phyloP scores from a whole-genome alignment of 1,140 invertebrate genomes.

The Dolichoris vasculosae region DNA sequence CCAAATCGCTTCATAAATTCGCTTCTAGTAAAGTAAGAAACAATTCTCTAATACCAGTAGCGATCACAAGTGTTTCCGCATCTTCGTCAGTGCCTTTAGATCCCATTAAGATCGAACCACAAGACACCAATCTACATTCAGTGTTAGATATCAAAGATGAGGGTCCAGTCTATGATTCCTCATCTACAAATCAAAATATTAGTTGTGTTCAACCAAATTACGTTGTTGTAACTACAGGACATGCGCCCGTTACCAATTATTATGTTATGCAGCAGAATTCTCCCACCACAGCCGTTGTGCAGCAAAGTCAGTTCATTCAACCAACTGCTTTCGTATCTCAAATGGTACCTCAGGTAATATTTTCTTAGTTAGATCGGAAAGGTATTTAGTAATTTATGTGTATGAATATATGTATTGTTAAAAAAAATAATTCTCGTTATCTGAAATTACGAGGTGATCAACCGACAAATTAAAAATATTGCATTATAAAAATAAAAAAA shows the following conservation, averaged over 20 bases:
- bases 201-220: slow-evolving; percentile 58
- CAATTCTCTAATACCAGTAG: neutral
- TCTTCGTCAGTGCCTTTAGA: slow-evolving; percentile 14
- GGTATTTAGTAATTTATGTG: no score
- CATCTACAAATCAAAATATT: neutral
- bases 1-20: neutral
- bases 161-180: slow-evolving; percentile 35
- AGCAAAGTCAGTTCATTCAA: slow-evolving; percentile 47
- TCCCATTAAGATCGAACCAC: slow-evolving; percentile 13
- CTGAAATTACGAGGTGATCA: no score
- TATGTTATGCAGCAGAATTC: slow-evolving; percentile 56
- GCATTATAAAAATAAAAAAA: no score
- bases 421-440: no score
- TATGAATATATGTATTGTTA: no score
- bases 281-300: slow-evolving; percentile 34
- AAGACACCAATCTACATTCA: slow-evolving; percentile 64
- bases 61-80: neutral
- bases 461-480: no score
- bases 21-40: neutral
- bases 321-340: slow-evolving; percentile 53
- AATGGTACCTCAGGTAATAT: slow-evolving; percentile 40
- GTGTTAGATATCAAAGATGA: slow-evolving; percentile 70
- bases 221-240: slow-evolving; percentile 55
- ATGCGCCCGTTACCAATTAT: slow-evolving; percentile 53
- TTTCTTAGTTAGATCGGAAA: no score